These are phyloP conservation scores for Glomeris marginata DNA, from an alignment of 2,888 invertebrate genomes.

Conservation along the genomic window DNA sequence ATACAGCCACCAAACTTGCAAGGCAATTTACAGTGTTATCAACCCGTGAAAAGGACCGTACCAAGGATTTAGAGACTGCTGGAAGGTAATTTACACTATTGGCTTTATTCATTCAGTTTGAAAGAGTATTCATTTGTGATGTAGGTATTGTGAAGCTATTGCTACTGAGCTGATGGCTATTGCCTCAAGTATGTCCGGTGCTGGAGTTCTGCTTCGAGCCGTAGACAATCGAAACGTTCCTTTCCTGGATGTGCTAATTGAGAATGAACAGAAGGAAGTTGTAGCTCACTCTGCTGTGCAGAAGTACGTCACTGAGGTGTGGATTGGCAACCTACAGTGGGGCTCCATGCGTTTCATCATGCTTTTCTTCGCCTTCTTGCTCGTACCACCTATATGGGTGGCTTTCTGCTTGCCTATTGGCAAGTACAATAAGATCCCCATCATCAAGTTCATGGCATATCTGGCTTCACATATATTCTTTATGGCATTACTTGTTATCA, in stretches of 20 bases:
- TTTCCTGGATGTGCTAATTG: constrained; percentile 90
- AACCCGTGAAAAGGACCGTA: constrained; percentile 94
- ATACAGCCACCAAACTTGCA: constrained; percentile 94
- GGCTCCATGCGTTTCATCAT: constrained; percentile 86
- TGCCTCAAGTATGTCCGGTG: constrained; percentile 86
- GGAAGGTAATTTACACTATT: no score
- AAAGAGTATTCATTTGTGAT: constrained; percentile 25
- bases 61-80: constrained; percentile 87
- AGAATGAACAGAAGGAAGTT: constrained; percentile 92
- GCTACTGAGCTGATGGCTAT: constrained; percentile 89
- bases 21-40: constrained; percentile 77
- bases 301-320: constrained; percentile 79
- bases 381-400: constrained; percentile 93
- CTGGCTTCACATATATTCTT: constrained; percentile 96
- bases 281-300: constrained; percentile 96
- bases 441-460: constrained; percentile 99
- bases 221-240: constrained; percentile 88
- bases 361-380: constrained; percentile 77
- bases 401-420: constrained; percentile 87
- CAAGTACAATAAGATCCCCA: constrained; percentile 93
- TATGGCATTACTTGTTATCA: constrained; percentile 79
- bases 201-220: constrained; percentile 84
- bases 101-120: no score
- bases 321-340: constrained; percentile 96
- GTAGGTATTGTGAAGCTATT: constrained; percentile 93